These are phyloP conservation scores for Equus przewalskii DNA, from an alignment of 2,113 vertebrate species.

Conservation along the genomic window DNA sequence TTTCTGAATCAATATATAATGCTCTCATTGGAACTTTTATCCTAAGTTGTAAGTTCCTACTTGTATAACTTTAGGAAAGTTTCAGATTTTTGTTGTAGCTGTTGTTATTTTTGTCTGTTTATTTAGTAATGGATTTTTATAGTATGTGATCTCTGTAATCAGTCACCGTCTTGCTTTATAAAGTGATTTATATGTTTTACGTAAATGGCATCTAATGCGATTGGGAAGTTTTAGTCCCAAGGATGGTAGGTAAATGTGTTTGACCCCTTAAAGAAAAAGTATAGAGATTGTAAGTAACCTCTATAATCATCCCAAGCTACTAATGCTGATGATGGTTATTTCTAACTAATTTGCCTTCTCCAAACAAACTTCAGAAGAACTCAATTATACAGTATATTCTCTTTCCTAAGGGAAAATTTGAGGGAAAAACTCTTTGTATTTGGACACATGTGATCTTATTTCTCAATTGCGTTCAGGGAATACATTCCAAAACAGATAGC, in stretches of 20 bases:
- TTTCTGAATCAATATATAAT: background rate
- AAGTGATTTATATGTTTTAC: background rate
- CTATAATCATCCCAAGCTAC: background rate
- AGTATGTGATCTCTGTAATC: background rate
- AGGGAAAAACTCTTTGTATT: background rate
- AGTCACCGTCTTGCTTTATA: background rate
- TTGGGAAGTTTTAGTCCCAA: background rate
- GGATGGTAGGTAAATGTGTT: background rate
- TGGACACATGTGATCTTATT: background rate
- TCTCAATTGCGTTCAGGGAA: background rate
- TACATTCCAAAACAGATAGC: background rate
- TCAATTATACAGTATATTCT: background rate
- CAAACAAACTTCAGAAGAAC: background rate
- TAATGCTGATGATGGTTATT: background rate
- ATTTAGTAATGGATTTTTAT: background rate
- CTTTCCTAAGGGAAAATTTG: background rate
- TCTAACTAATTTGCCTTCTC: background rate
- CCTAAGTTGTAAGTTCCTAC: background rate
- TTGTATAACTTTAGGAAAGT: background rate
- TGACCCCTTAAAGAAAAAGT: background rate
- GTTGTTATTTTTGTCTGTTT: background rate
- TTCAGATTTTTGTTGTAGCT: background rate
- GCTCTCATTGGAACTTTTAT: background rate
- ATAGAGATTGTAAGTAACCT: background rate
- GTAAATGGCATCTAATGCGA: background rate